Evolutionary conservation across 2,113 vertebrate genomes (phyloP), one percentile per base, ranked within the genome.

Genomic region (Calidris pugnax): DNA sequence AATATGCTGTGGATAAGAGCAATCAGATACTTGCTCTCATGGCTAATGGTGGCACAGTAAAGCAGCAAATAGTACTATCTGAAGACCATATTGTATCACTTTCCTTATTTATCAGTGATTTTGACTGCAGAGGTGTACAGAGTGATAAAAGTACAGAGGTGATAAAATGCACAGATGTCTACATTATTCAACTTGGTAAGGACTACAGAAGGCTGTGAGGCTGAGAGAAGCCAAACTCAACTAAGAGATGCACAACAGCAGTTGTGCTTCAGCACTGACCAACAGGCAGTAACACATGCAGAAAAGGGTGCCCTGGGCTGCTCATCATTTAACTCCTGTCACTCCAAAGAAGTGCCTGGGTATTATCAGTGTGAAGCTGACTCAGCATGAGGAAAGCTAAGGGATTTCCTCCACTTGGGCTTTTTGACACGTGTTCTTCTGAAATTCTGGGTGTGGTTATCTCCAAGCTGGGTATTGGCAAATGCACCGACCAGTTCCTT

Each of bases 261-360:
- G 33, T 2, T 72, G 87, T 75, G 93, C 85, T 37, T 35, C 77
- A 85, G 50, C 1, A 1, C 37, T 48, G 48, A 12, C 48, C 35
- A 48, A 55, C 0, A 1, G 27, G 30, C 85, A 87, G 43, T 14
- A 71, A 50, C 0, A 2, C 7, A 13, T 0, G 3, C 8, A 48
- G 43, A 74, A 89, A 57, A 39, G 47, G 16, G 32, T 26, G 48
- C 4, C 7, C 14, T 7, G 20, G 35, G 22, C 66, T 85, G 75
- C 16, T 82, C 22, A 22, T 50, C 24, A n/a, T 37, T 68, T 67
- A 67, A 32, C 47, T 91, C 51, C 4, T 2, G 1, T 33, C 60
- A 32, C 74, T 73, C 63, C 50, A 32, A 75, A 75, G 43, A 43
- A 73, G 35, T 39, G 26, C 23, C 28, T 64, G 51, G 23, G 15